Evolutionary conservation across 2,797 vertebrate genomes (phyloP).

Genomic region (Pangasius macronema): DNA sequence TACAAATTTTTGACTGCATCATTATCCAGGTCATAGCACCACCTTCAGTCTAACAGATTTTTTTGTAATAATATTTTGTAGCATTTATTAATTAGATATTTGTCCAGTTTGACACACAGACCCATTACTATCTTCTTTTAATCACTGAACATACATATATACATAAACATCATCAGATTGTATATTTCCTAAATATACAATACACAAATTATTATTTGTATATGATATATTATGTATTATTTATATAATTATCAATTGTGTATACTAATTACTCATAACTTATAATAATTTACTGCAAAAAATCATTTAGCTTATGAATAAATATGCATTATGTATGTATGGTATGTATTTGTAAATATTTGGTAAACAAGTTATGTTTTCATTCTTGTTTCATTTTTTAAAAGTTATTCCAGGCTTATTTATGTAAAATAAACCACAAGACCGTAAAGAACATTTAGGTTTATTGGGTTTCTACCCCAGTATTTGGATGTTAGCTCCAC

Average conservation of each 20-base stretch:
- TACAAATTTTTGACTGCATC: neutral
- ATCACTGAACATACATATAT: neutral
- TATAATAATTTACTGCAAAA: neutral
- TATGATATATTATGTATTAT: neutral
- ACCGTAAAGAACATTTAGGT: neutral
- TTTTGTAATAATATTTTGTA: neutral
- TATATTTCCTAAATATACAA: neutral
- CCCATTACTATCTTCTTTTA: neutral
- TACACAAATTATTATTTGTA: neutral
- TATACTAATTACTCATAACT: neutral
- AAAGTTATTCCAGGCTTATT: neutral
- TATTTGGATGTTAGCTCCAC: constrained; percentile 64
- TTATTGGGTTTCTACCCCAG: neutral
- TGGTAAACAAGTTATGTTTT: neutral
- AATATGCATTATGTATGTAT: neutral
- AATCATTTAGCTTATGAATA: neutral
- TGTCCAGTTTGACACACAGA: neutral
- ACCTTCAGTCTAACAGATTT: neutral
- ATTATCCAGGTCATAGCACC: neutral
- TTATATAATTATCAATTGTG: neutral
- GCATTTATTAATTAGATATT: neutral
- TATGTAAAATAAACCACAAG: neutral
- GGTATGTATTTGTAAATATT: neutral
- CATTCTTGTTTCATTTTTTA: neutral
- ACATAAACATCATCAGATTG: neutral